Evolutionary conservation across 2,113 vertebrate species (phyloP).

Genomic region (Puma concolor): DNA sequence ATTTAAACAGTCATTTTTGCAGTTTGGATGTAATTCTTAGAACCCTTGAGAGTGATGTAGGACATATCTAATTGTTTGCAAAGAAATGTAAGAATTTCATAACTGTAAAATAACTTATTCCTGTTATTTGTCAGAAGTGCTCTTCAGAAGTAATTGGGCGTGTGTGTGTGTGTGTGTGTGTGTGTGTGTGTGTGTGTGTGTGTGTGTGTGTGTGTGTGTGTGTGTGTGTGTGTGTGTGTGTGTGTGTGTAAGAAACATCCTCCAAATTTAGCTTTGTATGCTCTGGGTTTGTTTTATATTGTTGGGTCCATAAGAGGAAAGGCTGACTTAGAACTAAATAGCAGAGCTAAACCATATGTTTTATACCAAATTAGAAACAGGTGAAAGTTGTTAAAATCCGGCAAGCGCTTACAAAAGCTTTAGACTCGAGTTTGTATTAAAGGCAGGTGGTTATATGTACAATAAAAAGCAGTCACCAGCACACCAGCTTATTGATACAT

Average conservation of each 20-base stretch:
- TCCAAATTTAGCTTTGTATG: conserved; percentile 66
- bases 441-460: conserved; percentile 84
- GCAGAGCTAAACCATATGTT: conserved; percentile 92
- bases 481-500: conserved; percentile 80
- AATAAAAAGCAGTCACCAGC: conserved; percentile 83
- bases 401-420: conserved; percentile 85
- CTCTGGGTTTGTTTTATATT: conserved; percentile 75
- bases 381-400: conserved; percentile 89
- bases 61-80: conserved; percentile 32
- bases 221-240: not conserved
- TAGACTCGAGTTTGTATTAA: conserved; percentile 85
- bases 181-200: not conserved
- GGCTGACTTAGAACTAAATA: conserved; percentile 86
- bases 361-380: conserved; percentile 92
- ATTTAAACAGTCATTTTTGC: conserved; percentile 34
- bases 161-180: not conserved
- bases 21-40: conserved; percentile 43
- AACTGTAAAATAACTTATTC: conserved; percentile 43
- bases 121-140: conserved; percentile 59
- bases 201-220: not conserved
- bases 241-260: conserved; percentile 1
- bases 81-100: conserved; percentile 62
- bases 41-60: not conserved
- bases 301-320: conserved; percentile 78
- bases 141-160: conserved; percentile 58